phyloP scores from a whole-genome alignment of 2,797 vertebrate species.

The Sebastes itinus region DNA sequence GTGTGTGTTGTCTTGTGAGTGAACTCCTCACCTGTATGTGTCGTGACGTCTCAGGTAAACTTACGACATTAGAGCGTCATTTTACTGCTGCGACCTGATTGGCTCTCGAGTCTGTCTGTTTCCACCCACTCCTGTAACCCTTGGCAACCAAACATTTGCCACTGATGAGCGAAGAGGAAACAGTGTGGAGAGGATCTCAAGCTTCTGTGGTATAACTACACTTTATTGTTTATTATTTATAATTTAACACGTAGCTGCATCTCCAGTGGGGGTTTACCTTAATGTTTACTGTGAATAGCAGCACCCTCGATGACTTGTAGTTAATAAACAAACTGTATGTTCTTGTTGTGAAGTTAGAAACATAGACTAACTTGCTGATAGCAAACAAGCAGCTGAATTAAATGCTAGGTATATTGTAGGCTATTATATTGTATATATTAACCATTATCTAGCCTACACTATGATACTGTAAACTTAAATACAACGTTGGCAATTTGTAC shows the following conservation, averaged over 20 bases:
- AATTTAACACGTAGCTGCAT: fast-evolving
- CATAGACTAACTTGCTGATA: not conserved
- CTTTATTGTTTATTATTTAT: not conserved
- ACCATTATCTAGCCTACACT: no score
- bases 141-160: constrained; percentile 61
- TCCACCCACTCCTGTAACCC: constrained; percentile 43
- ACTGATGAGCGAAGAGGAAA: not conserved
- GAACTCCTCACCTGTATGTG: not conserved
- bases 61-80: not conserved
- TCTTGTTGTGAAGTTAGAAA: not conserved
- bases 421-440: not conserved
- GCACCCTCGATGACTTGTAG: not conserved
- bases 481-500: fast-evolving
- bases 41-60: not conserved
- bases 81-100: constrained; percentile 10
- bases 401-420: not conserved
- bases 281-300: fast-evolving
- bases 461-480: not conserved
- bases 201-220: not conserved
- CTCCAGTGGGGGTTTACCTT: fast-evolving
- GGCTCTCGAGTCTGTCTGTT: constrained; percentile 43
- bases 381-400: not conserved
- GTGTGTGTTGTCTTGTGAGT: not conserved
- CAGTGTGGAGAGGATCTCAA: not conserved
- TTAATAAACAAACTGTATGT: not conserved